Base-by-base conservation (phyloP, 2,113 vertebrate species). In the Sula dactylatra region DNA sequence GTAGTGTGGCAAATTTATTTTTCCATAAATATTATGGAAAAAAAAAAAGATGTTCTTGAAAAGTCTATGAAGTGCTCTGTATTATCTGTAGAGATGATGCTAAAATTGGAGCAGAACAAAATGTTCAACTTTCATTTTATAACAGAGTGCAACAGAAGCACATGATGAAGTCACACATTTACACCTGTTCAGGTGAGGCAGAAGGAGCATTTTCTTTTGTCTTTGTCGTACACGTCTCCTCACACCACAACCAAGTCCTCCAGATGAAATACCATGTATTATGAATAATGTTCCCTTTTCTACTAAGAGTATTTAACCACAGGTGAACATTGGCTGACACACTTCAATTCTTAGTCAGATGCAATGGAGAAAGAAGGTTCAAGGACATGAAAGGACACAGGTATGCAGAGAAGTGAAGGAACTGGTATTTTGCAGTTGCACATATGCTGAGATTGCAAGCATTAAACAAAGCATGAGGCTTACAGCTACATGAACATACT, bases 1-100 rank as follows among this genome's bases (percentile, higher is more conserved):
- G 78, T 91, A 87, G 62, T 31, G 45, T 95, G 93, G 82, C 88
- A 93, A 84, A 94, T 95, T 94, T 91, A 16, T 94, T 94, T 93
- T 79, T 84, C 94, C 83, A 36, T 82, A 91, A 91, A 96, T 25
- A 67, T 52, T 47, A 50, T 26, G 38, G 7, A 12, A 44, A 86
- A 49, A 72, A 77, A 71, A 81, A 87, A 22, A n/a, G 19, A 42
- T 40, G 38, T 93, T 93, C 80, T 91, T 6, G 0, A 91, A 76
- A 85, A 88, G 54, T 90, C 59, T 84, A 73, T 78, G 66, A 93
- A 90, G 67, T 64, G 31, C 8, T 74, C 87, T 88, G 31, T 76
- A 34, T 93, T 88, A 77, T 77, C 65, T 55, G 40, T 85, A 72
- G 66, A 81, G 32, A 86, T 13, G 64, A 69, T 88, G 78, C 62